These are phyloP conservation scores for Euclidia mi DNA, from an alignment of 2,888 invertebrate species.

Conservation along the genomic window DNA sequence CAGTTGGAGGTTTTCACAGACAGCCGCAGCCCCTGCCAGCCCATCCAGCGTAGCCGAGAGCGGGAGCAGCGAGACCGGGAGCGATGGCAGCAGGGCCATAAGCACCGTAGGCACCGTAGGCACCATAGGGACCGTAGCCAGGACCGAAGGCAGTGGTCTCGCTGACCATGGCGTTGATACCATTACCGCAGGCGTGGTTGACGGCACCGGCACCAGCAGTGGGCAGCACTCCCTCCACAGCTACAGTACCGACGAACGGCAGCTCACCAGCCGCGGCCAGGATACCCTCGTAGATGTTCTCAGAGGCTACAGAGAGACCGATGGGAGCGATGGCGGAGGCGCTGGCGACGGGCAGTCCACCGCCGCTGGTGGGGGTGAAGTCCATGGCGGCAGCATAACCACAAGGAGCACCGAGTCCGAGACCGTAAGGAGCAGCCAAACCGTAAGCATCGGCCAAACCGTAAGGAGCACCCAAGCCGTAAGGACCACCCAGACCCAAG, in stretches of 20 bases:
- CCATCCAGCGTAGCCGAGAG: constrained; percentile 5
- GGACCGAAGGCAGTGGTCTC: constrained; percentile 9
- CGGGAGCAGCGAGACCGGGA: background rate
- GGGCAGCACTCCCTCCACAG: constrained; percentile 55
- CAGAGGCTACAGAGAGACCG: constrained; percentile 23
- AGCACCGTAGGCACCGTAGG: background rate
- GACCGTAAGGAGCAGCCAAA: constrained; percentile 1
- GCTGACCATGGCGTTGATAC: constrained; percentile 39
- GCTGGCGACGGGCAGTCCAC: constrained; percentile 20
- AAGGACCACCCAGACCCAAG: background rate
- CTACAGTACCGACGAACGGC: constrained; percentile 57
- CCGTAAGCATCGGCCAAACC: background rate
- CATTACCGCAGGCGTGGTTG: constrained; percentile 55
- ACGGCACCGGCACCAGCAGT: constrained; percentile 54
- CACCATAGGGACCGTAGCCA: constrained; percentile 6
- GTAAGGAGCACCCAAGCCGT: background rate
- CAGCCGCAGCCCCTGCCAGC: constrained; percentile 11
- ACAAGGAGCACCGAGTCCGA: constrained; percentile 2
- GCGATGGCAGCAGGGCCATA: too few species aligned
- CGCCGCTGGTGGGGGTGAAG: constrained; percentile 34
- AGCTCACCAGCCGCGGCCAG: constrained; percentile 45
- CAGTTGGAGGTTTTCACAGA: background rate
- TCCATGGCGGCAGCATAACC: background rate
- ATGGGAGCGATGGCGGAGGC: constrained; percentile 18
- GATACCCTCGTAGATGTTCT: constrained; percentile 38